Evolutionary conservation across 1,140 invertebrate species (phyloP).

Genomic region (Atta cephalotes): DNA sequence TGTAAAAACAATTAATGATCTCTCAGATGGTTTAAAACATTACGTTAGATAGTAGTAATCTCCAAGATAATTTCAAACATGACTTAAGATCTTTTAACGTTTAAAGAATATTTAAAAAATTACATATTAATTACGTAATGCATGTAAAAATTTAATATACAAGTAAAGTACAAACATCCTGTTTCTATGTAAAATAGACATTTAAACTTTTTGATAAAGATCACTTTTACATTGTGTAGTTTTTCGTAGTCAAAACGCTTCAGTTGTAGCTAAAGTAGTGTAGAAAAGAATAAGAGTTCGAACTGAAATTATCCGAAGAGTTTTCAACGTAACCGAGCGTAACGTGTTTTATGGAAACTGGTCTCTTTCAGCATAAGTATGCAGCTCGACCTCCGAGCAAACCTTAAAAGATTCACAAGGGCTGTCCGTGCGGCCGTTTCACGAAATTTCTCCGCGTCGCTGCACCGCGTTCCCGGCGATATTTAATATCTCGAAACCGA

Average conservation of each 20-base stretch:
- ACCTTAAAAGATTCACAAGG: conserved; percentile 63
- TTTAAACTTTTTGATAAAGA: not conserved
- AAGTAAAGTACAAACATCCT: not conserved
- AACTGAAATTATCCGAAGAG: conserved; percentile 26
- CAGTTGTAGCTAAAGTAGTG: not conserved
- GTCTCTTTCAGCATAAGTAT: conserved; percentile 56
- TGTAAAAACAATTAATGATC: conserved; percentile 18
- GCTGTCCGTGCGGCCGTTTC: conserved; percentile 34
- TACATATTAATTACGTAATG: not conserved
- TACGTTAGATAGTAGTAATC: not conserved
- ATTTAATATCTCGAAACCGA: conserved; percentile 81
- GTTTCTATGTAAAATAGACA: not conserved
- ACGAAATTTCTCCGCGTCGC: conserved; percentile 44
- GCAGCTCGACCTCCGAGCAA: not conserved
- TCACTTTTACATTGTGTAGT: not conserved
- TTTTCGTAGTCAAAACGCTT: not conserved
- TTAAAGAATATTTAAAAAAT: not conserved
- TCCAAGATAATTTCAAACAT: not conserved
- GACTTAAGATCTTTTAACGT: not conserved
- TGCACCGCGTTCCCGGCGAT: conserved; percentile 68
- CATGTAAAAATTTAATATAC: not conserved
- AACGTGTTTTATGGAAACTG: conserved; percentile 19
- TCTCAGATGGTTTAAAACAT: not conserved
- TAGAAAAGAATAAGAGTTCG: not conserved
- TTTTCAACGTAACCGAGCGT: conserved; percentile 15